Percentiles rank a stretch among this genome's conserved stretches.
phyloP scores from a whole-genome alignment of 2,888 invertebrate genomes.

The Scaptodrosophila latifasciaeformis region DNA sequence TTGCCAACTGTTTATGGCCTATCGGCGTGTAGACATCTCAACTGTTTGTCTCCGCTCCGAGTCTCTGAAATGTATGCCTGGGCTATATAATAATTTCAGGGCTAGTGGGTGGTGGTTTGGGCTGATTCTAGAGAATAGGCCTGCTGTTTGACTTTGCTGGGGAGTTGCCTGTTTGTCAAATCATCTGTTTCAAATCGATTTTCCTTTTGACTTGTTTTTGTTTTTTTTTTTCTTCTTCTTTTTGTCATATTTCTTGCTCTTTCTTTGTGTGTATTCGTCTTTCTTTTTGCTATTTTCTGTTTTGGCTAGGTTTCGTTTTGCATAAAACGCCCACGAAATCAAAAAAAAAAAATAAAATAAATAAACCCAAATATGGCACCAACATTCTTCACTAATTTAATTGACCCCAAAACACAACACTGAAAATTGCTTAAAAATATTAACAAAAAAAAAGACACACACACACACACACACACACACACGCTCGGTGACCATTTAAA shows the following conservation, averaged over 20 bases:
- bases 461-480: too few relatives aligned
- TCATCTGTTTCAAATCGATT: conserved; percentile 66
- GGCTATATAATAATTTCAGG: too few relatives aligned
- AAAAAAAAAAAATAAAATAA: conserved; percentile 2
- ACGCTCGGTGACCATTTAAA: conserved; percentile 31
- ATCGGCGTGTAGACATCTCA: conserved; percentile 29
- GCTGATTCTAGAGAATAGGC: conserved; percentile 19
- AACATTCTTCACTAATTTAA: conserved; percentile 39
- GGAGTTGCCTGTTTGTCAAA: conserved; percentile 46
- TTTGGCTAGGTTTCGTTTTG: not conserved
- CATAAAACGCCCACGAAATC: not conserved
- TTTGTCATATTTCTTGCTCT: not conserved
- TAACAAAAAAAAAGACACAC: too few relatives aligned
- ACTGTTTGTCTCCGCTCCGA: too few relatives aligned
- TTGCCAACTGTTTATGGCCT: not conserved
- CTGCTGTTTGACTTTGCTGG: not conserved
- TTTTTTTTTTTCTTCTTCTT: conserved; percentile 19
- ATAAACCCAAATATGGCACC: too few relatives aligned
- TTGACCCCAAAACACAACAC: conserved; percentile 50
- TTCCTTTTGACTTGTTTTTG: conserved; percentile 45
- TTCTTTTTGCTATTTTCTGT: conserved; percentile 1
- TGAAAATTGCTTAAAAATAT: conserved; percentile 55
- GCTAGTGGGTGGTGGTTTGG: too few relatives aligned
- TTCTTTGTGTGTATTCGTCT: conserved; percentile 8
- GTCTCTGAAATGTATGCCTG: conserved; percentile 36